Percentiles rank a stretch among this genome's conserved stretches.
Evolutionary conservation across 2,113 vertebrate genomes (phyloP).

Genomic region (Pseudonaja textilis): DNA sequence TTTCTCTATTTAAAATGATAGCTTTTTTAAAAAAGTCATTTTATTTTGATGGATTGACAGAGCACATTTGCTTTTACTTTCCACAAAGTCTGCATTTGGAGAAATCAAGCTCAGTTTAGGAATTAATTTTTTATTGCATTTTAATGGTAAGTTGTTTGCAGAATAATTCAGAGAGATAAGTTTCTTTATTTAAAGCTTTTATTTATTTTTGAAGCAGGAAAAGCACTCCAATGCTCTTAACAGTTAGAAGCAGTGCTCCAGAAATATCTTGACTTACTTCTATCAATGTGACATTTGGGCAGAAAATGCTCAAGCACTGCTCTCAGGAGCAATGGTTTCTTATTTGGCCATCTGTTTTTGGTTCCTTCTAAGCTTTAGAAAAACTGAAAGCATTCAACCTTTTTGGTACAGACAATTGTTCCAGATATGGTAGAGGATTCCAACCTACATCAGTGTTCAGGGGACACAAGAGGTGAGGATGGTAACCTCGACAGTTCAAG

Average conservation of each 20-base stretch:
- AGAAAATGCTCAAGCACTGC: not conserved
- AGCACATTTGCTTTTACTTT: not conserved
- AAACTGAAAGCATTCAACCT: not conserved
- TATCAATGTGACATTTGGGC: not conserved
- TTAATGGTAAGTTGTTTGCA: not conserved
- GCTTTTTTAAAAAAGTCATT: not conserved
- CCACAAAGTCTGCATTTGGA: not conserved
- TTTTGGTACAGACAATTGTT: not conserved
- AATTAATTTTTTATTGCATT: not conserved
- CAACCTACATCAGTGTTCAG: not conserved
- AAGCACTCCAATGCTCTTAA: not conserved
- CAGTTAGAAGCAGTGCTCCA: not conserved
- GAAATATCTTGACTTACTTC: not conserved
- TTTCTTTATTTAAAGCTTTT: not conserved
- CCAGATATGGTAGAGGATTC: not conserved
- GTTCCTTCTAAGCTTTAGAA: not conserved
- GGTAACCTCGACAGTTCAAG: not conserved
- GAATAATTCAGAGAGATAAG: fast-evolving
- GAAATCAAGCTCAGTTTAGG: not conserved
- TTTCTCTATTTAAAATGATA: not conserved
- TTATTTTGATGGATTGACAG: not conserved
- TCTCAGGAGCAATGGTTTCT: not conserved
- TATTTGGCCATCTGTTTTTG: not conserved
- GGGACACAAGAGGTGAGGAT: not conserved
- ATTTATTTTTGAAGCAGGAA: not conserved